A percentile compares a stretch with the other conserved stretches of the same genome.
Conservation (phyloP, 2,888 invertebrate species). For the Anticlea derivata region DNA sequence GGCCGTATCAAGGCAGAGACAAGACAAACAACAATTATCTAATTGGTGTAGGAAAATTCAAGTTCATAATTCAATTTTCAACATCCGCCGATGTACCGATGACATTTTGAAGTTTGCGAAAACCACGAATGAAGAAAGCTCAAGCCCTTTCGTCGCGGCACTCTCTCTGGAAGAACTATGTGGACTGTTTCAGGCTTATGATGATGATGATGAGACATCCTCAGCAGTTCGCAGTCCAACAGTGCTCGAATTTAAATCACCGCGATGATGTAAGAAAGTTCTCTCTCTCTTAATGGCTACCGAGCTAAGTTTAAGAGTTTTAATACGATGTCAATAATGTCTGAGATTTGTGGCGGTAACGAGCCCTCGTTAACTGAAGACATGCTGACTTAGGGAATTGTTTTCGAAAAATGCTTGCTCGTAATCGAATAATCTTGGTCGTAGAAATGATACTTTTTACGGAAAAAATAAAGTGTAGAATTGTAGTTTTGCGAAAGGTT, state of each 20-base stretch:
- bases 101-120: too few species aligned
- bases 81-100: too few species aligned
- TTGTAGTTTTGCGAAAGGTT: not conserved
- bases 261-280: conserved; percentile 76
- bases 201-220: not conserved
- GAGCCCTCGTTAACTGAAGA: conserved; percentile 73
- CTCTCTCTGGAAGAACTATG: too few species aligned
- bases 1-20: too few species aligned
- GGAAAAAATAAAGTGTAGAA: not conserved
- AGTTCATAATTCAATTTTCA: too few species aligned
- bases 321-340: conserved; percentile 81
- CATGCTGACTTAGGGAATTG: conserved; percentile 59
- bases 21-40: too few species aligned
- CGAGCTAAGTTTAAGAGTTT: conserved; percentile 78
- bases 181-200: too few species aligned
- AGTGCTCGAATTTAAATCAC: conserved; percentile 75
- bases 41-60: too few species aligned
- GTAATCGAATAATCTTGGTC: conserved; percentile 4
- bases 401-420: conserved; percentile 50
- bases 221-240: conserved; percentile 38
- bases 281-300: conserved; percentile 74
- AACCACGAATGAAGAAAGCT: too few species aligned
- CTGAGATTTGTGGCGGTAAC: conserved; percentile 79
- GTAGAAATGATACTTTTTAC: not conserved
- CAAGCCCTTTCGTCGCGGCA: too few species aligned